phyloP scores from a whole-genome alignment of 1,140 invertebrate species.

The Macrocentrus cingulum region DNA sequence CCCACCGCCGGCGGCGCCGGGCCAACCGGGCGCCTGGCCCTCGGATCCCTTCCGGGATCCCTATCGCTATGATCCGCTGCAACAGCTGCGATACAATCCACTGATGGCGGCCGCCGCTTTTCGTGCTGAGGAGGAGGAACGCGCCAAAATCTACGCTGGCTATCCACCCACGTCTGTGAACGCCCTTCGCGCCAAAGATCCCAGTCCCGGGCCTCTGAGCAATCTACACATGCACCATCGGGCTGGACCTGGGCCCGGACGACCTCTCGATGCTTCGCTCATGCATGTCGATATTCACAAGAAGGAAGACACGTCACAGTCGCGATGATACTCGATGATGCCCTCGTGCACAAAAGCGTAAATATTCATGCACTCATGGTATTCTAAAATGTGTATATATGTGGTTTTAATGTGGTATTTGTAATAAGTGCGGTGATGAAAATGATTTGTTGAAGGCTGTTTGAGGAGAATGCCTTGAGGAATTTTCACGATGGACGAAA shows the following conservation, averaged over 20 bases:
- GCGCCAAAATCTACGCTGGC: conserved; percentile 71
- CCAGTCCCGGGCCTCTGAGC: conserved; percentile 62
- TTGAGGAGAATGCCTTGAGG: not conserved
- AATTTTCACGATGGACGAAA: not conserved
- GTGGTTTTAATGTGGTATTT: too few relatives aligned
- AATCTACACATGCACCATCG: conserved; percentile 58
- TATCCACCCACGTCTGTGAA: conserved; percentile 65
- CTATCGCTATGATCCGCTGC: conserved; percentile 69
- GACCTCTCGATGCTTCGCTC: conserved; percentile 43
- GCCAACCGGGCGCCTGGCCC: conserved; percentile 63
- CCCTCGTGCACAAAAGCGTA: conserved; percentile 35
- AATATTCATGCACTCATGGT: too few relatives aligned
- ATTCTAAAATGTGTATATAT: too few relatives aligned
- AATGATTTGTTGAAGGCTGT: too few relatives aligned
- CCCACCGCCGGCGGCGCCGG: conserved; percentile 47
- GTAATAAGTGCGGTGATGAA: too few relatives aligned
- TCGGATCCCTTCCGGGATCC: conserved; percentile 67
- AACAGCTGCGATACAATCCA: conserved; percentile 69
- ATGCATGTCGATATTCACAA: conserved; percentile 58
- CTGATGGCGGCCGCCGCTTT: conserved; percentile 71
- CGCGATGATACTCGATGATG: conserved; percentile 55
- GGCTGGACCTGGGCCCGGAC: conserved; percentile 50
- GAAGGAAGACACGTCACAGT: conserved; percentile 57
- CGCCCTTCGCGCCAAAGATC: conserved; percentile 62
- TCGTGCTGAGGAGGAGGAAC: conserved; percentile 70